Conservation (phyloP, 2,888 invertebrate genomes). For the Xylophagus ater region DNA sequence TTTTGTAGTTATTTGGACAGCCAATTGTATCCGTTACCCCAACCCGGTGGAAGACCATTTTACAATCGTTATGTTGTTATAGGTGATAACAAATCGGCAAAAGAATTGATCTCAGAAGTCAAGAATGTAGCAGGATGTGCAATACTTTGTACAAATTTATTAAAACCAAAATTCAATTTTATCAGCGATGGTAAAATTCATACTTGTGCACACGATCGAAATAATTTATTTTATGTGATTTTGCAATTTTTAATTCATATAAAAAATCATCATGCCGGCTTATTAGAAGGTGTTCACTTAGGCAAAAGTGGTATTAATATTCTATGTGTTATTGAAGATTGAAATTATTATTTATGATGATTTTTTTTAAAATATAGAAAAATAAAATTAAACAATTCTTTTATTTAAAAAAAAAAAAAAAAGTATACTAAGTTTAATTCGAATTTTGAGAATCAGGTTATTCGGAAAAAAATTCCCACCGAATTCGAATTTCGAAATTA, state of each 20-base stretch:
- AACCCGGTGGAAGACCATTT: slow-evolving; percentile 56
- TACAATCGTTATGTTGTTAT: slow-evolving; percentile 40
- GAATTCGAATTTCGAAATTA: too few relatives aligned
- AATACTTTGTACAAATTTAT: slow-evolving; percentile 32
- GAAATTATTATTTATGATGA: slow-evolving; percentile 6
- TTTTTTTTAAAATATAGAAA: not conserved
- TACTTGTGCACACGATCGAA: slow-evolving; percentile 66
- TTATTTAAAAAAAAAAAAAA: too few relatives aligned
- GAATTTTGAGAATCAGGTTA: too few relatives aligned
- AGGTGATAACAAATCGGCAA: slow-evolving; percentile 34
- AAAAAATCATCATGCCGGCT: slow-evolving; percentile 58
- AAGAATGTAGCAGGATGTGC: slow-evolving; percentile 38
- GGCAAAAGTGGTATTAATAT: slow-evolving; percentile 75
- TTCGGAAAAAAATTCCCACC: too few relatives aligned
- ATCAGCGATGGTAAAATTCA: slow-evolving; percentile 50
- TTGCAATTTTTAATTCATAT: slow-evolving; percentile 70
- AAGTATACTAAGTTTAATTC: too few relatives aligned
- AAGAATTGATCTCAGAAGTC: slow-evolving; percentile 32
- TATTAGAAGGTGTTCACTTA: slow-evolving; percentile 65
- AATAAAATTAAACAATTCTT: too few relatives aligned
- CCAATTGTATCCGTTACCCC: slow-evolving; percentile 55
- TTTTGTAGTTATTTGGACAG: slow-evolving; percentile 79
- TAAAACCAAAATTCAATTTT: slow-evolving; percentile 39
- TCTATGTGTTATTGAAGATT: slow-evolving; percentile 62
- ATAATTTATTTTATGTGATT: slow-evolving; percentile 79